These are phyloP conservation scores for Lasioglossum villosulum DNA, from an alignment of 2,888 invertebrate species.

Conservation along the genomic window DNA sequence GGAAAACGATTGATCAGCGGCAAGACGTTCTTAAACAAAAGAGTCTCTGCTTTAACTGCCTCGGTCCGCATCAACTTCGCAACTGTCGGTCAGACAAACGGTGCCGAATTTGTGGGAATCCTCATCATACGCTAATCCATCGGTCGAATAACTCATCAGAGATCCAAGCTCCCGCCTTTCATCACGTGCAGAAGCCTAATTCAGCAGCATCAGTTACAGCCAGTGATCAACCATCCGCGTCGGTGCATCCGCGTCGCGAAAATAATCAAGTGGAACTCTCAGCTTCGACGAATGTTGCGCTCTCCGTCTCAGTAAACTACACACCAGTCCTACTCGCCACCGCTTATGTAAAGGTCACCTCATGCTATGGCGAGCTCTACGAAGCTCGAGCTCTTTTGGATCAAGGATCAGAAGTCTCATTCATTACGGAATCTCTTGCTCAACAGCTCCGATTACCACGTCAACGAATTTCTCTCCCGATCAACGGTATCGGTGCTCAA, in stretches of 20 bases:
- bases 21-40: not conserved
- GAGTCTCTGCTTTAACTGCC: not conserved
- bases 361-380: not conserved
- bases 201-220: too few species aligned
- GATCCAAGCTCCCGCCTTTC: too few species aligned
- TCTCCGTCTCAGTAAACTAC: too few species aligned
- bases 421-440: not conserved
- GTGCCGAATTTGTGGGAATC: not conserved
- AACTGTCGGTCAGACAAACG: not conserved
- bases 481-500: not conserved
- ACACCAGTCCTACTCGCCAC: not conserved
- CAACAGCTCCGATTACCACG: not conserved
- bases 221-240: too few species aligned
- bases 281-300: too few species aligned
- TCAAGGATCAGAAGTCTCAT: not conserved
- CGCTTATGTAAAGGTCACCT: not conserved
- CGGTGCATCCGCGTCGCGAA: too few species aligned
- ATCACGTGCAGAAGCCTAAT: accelerated
- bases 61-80: not conserved
- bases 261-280: too few species aligned
- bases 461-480: not conserved
- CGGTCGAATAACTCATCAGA: not conserved
- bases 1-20: not conserved
- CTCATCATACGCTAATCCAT: not conserved
- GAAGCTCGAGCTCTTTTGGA: not conserved